Evolutionary conservation across 2,113 vertebrate genomes (phyloP).

Genomic region (Dicaeum eximium): DNA sequence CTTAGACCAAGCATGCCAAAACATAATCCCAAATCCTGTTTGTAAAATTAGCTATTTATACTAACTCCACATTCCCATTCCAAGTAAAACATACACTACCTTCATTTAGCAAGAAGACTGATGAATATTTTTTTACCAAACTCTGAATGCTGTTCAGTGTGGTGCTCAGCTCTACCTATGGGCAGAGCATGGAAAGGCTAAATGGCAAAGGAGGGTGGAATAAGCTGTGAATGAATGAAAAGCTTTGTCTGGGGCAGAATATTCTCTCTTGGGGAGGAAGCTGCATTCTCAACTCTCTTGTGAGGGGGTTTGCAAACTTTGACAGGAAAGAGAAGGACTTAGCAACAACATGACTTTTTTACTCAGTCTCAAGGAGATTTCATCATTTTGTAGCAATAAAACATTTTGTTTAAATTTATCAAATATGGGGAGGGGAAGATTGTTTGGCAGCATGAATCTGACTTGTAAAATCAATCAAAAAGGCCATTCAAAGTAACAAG

Average conservation of each 20-base stretch:
- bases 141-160: neutral
- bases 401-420: neutral
- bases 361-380: neutral
- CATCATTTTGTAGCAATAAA: neutral
- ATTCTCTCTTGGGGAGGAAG: neutral
- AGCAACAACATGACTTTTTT: neutral
- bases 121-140: neutral
- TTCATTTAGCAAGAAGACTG: neutral
- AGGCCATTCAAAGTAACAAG: neutral
- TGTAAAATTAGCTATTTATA: neutral
- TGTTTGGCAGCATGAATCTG: neutral
- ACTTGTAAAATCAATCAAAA: neutral
- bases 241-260: neutral
- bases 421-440: neutral
- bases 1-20: neutral
- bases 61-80: neutral
- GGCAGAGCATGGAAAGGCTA: neutral
- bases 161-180: neutral
- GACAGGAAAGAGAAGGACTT: neutral
- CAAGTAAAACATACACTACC: neutral
- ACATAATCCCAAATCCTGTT: neutral
- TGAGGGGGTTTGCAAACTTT: neutral
- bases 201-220: neutral
- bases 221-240: neutral
- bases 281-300: neutral